phyloP scores from a whole-genome alignment of 2,888 invertebrate species.

The Tetheella fluctuosa region DNA sequence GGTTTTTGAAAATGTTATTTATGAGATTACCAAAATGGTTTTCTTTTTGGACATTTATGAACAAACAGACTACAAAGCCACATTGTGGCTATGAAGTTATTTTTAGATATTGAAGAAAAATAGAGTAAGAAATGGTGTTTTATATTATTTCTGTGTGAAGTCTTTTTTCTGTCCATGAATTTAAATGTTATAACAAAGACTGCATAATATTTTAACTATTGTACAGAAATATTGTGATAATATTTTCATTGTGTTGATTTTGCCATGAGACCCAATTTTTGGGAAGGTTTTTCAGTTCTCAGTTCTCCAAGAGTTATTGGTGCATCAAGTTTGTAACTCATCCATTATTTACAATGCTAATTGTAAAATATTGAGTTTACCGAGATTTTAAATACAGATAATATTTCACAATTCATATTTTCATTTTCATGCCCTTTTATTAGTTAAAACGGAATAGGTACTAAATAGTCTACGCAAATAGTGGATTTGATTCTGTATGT shows the following conservation, averaged over 20 bases:
- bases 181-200: slow-evolving; percentile 7
- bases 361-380: slow-evolving; percentile 22
- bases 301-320: slow-evolving; percentile 2
- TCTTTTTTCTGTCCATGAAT: slow-evolving; percentile 9
- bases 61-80: slow-evolving; percentile 25
- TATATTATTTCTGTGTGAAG: slow-evolving; percentile 33
- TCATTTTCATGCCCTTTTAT: neutral
- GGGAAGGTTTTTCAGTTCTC: neutral
- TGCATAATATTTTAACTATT: slow-evolving; percentile 4
- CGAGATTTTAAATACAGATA: slow-evolving; percentile 36
- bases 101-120: slow-evolving; percentile 21
- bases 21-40: no score
- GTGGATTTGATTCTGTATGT: no score
- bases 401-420: slow-evolving; percentile 3
- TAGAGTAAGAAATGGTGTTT: slow-evolving; percentile 28
- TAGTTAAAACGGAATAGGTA: no score
- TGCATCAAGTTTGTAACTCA: slow-evolving; percentile 9
- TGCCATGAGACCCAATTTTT: neutral
- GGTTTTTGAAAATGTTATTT: no score
- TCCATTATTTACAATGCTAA: slow-evolving; percentile 24
- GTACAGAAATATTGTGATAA: slow-evolving; percentile 6
- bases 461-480: no score
- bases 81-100: slow-evolving; percentile 20
- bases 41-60: no score
- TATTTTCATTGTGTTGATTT: neutral